Conservation (phyloP, 2,113 vertebrate genomes). For the Rhineura floridana region DNA sequence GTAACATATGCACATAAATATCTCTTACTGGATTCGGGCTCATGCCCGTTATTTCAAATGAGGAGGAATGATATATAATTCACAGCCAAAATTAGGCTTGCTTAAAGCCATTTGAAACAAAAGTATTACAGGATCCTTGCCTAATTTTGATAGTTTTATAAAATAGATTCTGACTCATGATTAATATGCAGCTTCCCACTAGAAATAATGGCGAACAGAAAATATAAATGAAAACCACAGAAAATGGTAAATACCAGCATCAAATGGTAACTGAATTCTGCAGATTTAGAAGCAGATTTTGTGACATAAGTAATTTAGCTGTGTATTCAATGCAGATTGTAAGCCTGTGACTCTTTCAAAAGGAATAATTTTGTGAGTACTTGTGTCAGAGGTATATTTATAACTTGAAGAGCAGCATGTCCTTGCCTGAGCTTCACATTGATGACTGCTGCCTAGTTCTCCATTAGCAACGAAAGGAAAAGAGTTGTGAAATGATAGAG, state of each 20-base stretch:
- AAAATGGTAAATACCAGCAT: not conserved
- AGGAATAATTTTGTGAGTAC: constrained; percentile 41
- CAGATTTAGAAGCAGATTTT: not conserved
- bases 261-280: not conserved
- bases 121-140: not conserved
- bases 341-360: constrained; percentile 41
- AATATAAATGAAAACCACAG: not conserved
- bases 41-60: not conserved
- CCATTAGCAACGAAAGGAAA: constrained; percentile 57
- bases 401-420: constrained; percentile 47
- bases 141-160: constrained; percentile 11
- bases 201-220: not conserved
- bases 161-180: not conserved
- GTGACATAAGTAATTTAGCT: not conserved
- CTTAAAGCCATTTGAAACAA: constrained; percentile 14
- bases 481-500: constrained; percentile 34
- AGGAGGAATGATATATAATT: not conserved
- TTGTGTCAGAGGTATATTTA: constrained; percentile 62
- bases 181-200: not conserved
- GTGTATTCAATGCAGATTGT: not conserved
- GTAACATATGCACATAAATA: not conserved
- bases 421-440: constrained; percentile 62
- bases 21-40: not conserved
- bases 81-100: not conserved
- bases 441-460: constrained; percentile 41